A percentile compares a stretch with the other conserved stretches of the same genome.
phyloP scores from a whole-genome alignment of 2,888 invertebrate genomes.

The Xanthia togata region DNA sequence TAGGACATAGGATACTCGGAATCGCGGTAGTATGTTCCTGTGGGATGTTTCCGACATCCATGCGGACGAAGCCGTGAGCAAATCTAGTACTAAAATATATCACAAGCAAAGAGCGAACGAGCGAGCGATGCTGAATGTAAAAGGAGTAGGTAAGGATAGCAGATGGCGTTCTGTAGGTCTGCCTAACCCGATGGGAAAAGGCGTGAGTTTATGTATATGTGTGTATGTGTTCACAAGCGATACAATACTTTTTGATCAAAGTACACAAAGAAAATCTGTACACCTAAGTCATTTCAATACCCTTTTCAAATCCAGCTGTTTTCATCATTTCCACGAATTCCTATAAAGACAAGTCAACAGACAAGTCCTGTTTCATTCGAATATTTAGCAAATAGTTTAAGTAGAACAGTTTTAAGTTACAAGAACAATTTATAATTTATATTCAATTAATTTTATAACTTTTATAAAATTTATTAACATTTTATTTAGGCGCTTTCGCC shows the following conservation, averaged over 20 bases:
- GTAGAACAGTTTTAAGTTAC: slow-evolving; percentile 28
- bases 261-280: slow-evolving; percentile 4
- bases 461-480: slow-evolving; percentile 14
- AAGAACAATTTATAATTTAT: slow-evolving; percentile 37
- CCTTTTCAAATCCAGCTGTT: slow-evolving; percentile 14
- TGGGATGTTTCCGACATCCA: no score
- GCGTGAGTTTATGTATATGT: background rate
- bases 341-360: slow-evolving; percentile 9
- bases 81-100: background rate
- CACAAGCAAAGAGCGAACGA: background rate
- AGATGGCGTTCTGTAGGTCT: background rate
- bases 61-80: no score
- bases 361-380: slow-evolving; percentile 35
- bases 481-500: slow-evolving; percentile 14
- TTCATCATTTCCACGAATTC: slow-evolving; percentile 11
- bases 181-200: background rate
- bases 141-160: background rate
- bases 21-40: no score
- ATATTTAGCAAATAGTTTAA: slow-evolving; percentile 47
- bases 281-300: background rate
- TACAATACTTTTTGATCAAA: background rate
- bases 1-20: no score
- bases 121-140: background rate
- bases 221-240: background rate
- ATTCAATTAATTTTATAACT: background rate